Percentiles rank a stretch among this genome's conserved stretches.
Conservation (phyloP, 1,140 invertebrate genomes). For the Leptopilina boulardi region DNA sequence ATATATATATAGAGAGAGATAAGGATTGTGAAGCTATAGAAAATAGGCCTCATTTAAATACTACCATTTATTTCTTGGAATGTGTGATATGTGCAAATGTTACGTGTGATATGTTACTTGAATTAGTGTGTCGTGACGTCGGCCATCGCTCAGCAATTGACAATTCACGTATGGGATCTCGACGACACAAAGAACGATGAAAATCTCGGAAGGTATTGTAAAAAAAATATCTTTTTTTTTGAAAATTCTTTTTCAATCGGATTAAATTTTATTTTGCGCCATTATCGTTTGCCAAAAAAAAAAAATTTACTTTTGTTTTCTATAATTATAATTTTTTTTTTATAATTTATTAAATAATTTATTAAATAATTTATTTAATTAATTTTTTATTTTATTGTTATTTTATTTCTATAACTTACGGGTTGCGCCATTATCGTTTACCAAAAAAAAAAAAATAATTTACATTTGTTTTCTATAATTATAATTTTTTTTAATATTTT, state of each 20-base stretch:
- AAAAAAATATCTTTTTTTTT: constrained; percentile 35
- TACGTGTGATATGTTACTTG: constrained; percentile 73
- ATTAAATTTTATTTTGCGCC: background rate
- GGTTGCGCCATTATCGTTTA: too few relatives aligned
- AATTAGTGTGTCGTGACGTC: constrained; percentile 77
- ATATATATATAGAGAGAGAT: too few relatives aligned
- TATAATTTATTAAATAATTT: too few relatives aligned
- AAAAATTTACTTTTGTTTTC: too few relatives aligned
- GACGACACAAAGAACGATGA: constrained; percentile 92
- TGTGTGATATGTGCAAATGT: constrained; percentile 72
- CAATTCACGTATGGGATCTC: constrained; percentile 87
- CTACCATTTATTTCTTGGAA: constrained; percentile 53
- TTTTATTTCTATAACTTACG: too few relatives aligned
- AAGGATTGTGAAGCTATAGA: constrained; percentile 10
- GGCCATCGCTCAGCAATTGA: constrained; percentile 84
- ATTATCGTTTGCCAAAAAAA: too few relatives aligned
- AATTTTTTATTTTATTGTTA: too few relatives aligned
- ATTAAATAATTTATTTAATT: too few relatives aligned
- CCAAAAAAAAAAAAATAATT: too few relatives aligned
- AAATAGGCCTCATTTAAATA: constrained; percentile 25
- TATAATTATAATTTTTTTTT: too few relatives aligned
- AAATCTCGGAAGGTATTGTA: constrained; percentile 85
- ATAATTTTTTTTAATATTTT: too few relatives aligned
- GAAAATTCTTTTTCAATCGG: background rate
- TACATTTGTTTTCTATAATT: too few relatives aligned